phyloP scores from a whole-genome alignment of 2,888 invertebrate genomes.

The Galerucella pusilla region DNA sequence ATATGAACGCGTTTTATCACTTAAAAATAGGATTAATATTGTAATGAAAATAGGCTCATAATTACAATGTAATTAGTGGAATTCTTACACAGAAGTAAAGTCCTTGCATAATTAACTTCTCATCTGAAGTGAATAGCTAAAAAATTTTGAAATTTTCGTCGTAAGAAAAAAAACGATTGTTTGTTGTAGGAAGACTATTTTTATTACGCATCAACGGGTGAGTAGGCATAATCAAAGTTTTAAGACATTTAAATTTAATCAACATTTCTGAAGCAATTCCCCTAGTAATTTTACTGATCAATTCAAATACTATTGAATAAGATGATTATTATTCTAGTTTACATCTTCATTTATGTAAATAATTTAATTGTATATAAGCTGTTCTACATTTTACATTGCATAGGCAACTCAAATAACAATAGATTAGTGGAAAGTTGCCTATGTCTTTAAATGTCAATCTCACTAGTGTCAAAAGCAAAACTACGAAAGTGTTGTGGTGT shows the following conservation, averaged over 20 bases:
- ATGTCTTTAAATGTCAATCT: background rate
- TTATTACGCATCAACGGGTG: background rate
- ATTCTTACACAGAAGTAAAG: too few relatives aligned
- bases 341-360: background rate
- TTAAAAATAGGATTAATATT: too few relatives aligned
- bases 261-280: background rate
- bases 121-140: too few relatives aligned
- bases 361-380: background rate
- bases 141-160: too few relatives aligned
- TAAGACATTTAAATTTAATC: background rate
- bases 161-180: too few relatives aligned
- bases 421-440: background rate
- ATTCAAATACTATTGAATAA: background rate
- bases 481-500: background rate
- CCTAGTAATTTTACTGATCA: background rate
- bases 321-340: too few relatives aligned
- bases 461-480: background rate
- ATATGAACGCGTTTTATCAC: too few relatives aligned
- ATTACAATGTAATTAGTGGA: too few relatives aligned
- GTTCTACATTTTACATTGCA: background rate
- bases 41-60: too few relatives aligned
- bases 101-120: too few relatives aligned
- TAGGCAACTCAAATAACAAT: conserved; percentile 3
- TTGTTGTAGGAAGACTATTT: background rate
- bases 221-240: conserved; percentile 3